phyloP scores from a whole-genome alignment of 2,113 vertebrate genomes.

The Hirundichthys speculiger region DNA sequence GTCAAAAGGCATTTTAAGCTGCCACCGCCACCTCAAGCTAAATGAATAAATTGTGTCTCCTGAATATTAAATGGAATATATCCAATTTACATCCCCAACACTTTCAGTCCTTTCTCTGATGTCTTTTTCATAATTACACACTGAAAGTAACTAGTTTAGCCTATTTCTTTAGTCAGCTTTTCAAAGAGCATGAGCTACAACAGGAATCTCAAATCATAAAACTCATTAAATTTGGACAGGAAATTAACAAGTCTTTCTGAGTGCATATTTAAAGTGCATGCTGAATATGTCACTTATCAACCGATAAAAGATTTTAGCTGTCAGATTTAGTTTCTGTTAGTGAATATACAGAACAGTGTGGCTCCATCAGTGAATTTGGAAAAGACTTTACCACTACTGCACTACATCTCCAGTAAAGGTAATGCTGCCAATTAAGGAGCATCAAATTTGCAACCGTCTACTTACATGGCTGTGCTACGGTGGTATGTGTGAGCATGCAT shows the following conservation, averaged over 20 bases:
- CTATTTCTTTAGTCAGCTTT: neutral
- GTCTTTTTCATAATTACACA: neutral
- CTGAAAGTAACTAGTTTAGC: neutral
- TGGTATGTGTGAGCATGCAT: neutral
- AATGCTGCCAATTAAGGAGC: slow-evolving; percentile 22
- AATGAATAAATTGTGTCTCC: slow-evolving; percentile 32
- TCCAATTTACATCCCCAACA: slow-evolving; percentile 16
- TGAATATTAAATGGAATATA: slow-evolving; percentile 34
- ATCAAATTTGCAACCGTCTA: slow-evolving; percentile 28
- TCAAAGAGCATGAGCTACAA: slow-evolving; percentile 6
- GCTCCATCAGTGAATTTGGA: slow-evolving; percentile 39
- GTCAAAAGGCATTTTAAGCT: slow-evolving; percentile 36
- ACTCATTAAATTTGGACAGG: neutral
- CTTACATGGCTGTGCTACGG: slow-evolving; percentile 2
- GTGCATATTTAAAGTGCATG: slow-evolving; percentile 9
- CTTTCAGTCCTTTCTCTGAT: neutral
- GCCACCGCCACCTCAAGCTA: slow-evolving; percentile 12
- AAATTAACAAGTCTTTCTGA: slow-evolving; percentile 23
- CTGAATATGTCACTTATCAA: slow-evolving; percentile 21
- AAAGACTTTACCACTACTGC: slow-evolving; percentile 26
- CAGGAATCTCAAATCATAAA: slow-evolving; percentile 12
- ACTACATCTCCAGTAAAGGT: slow-evolving; percentile 15
- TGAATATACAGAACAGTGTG: slow-evolving; percentile 14
- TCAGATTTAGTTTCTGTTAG: slow-evolving; percentile 41
- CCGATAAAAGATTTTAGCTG: slow-evolving; percentile 35